These are phyloP conservation scores for Stigmatopora argus DNA, from an alignment of 2,113 vertebrate species.

Conservation along the genomic window DNA sequence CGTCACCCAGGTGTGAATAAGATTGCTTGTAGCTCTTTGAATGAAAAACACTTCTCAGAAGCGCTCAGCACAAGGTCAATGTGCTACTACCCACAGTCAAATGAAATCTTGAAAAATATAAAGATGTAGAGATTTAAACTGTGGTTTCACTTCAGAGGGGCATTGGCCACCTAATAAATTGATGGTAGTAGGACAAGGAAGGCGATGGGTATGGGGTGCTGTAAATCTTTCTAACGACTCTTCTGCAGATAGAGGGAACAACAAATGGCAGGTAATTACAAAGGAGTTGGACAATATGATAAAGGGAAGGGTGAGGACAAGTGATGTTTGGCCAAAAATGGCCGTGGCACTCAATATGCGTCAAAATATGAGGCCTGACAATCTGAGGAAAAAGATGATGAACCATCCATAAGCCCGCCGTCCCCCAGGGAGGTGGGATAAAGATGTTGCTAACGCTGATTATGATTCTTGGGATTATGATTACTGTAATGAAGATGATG, in stretches of 20 bases:
- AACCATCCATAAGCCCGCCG: conserved; percentile 23
- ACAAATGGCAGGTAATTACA: conserved; percentile 68
- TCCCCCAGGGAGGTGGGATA: conserved; percentile 27
- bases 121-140: too few relatives aligned
- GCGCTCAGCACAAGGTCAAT: too few relatives aligned
- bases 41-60: too few relatives aligned
- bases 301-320: conserved; percentile 58
- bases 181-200: too few relatives aligned
- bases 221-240: too few relatives aligned
- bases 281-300: conserved; percentile 41
- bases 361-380: conserved; percentile 50
- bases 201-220: too few relatives aligned
- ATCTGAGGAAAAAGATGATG: conserved; percentile 25
- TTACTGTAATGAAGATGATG: conserved; percentile 45
- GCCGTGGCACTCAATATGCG: conserved; percentile 57
- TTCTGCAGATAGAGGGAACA: not conserved
- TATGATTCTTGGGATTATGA: conserved; percentile 42
- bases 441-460: conserved; percentile 38
- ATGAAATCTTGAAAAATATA: too few relatives aligned
- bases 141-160: too few relatives aligned
- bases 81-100: too few relatives aligned
- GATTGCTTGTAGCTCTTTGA: too few relatives aligned
- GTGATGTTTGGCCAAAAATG: conserved; percentile 61
- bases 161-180: too few relatives aligned
- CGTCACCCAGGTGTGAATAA: too few relatives aligned